These are phyloP conservation scores for Andrena trimmerana DNA, from an alignment of 2,888 invertebrate species.

Conservation along the genomic window DNA sequence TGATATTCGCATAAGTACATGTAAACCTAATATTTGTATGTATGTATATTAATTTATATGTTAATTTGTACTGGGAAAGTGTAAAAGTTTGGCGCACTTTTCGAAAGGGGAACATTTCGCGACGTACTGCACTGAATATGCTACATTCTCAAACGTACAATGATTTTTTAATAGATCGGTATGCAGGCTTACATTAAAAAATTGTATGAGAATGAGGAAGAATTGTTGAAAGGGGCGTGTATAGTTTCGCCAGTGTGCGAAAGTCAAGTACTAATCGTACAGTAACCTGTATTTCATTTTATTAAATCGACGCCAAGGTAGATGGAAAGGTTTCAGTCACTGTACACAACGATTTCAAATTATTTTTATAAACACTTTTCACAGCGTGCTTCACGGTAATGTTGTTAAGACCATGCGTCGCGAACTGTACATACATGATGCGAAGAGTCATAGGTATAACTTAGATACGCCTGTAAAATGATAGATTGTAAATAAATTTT, in stretches of 20 bases:
- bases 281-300: slow-evolving; percentile 15
- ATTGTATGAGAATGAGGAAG: not conserved
- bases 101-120: slow-evolving; percentile 26
- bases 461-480: slow-evolving; percentile 45
- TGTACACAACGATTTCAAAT: slow-evolving; percentile 7
- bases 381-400: not conserved
- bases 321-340: not conserved
- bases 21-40: slow-evolving; percentile 44
- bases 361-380: slow-evolving; percentile 39
- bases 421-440: slow-evolving; percentile 46
- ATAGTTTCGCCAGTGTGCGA: slow-evolving; percentile 1
- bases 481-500: slow-evolving; percentile 63
- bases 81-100: not conserved
- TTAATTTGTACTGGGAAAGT: slow-evolving; percentile 25
- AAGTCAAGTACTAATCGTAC: not conserved
- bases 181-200: not conserved
- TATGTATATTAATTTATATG: slow-evolving; percentile 53
- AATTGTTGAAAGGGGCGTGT: not conserved
- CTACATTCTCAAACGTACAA: slow-evolving; percentile 13
- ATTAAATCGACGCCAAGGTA: not conserved
- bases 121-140: not conserved
- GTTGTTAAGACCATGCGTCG: slow-evolving; percentile 16
- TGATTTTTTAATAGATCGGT: not conserved
- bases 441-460: slow-evolving; percentile 9
- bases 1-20: slow-evolving; percentile 51